Evolutionary conservation across 2,888 invertebrate genomes (phyloP).

Genomic region (Eledone cirrhosa): DNA sequence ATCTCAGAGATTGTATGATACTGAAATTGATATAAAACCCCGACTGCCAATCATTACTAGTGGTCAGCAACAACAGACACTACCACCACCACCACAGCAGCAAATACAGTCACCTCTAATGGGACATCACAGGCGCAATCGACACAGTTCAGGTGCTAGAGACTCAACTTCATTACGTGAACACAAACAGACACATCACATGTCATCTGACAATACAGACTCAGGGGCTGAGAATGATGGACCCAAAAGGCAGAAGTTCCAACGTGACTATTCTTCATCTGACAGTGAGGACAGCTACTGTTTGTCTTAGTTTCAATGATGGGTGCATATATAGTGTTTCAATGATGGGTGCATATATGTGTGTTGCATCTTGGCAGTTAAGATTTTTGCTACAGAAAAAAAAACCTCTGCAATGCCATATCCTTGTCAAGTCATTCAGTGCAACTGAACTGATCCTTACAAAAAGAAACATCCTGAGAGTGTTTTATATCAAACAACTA

Average conservation of each 20-base stretch:
- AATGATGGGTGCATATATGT: background rate
- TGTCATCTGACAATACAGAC: background rate
- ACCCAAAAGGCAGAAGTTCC: conserved; percentile 24
- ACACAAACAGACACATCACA: background rate
- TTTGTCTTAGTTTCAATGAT: background rate
- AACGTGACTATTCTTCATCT: conserved; percentile 26
- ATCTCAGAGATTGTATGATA: background rate
- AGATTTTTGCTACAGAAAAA: no score
- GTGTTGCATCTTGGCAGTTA: conserved; percentile 7
- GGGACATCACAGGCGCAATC: background rate
- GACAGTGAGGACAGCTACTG: conserved; percentile 19
- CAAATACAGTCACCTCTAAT: background rate
- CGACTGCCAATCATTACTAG: background rate
- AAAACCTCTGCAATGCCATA: no score
- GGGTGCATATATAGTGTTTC: background rate
- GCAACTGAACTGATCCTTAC: no score
- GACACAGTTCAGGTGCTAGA: background rate
- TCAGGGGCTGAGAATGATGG: conserved; percentile 17
- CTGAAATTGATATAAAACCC: conserved; percentile 12
- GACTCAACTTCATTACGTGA: background rate
- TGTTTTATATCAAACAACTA: no score
- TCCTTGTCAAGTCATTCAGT: no score
- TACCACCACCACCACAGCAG: no score
- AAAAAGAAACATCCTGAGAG: no score
- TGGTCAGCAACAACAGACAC: background rate